Base-by-base conservation (phyloP, 2,113 vertebrate genomes). In the Scatophagus argus region DNA sequence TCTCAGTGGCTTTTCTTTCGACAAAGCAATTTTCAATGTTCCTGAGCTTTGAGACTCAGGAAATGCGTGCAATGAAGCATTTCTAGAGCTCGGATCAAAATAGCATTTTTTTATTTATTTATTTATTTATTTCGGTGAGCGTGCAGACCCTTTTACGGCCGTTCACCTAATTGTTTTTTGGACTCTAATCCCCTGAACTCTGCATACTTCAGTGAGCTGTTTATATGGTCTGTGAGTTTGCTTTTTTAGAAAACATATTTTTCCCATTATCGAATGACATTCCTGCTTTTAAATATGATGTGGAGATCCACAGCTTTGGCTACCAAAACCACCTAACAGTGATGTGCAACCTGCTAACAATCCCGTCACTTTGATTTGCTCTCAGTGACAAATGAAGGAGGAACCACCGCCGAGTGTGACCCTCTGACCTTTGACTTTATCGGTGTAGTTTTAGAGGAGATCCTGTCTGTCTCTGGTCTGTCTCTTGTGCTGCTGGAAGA, bases 131-230 rank as follows among this genome's bases (percentile, higher is more conserved):
- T 44, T 54, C 39, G 11, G 44, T 51, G 43, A 66, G 78, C 46
- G 32, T 81, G 66, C 43, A 4, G 67, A 78, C 19, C 43, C 67
- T 72, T 81, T 88, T 82, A 83, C 59, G 34, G 64, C 43, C 2
- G 2, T 72, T 82, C 74, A 79, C 58, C 72, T 88, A 83, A 90
- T 85, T 85, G 87, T 67, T 81, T 77, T 79, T 83, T 85, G 83
- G 77, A 80, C 75, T 83, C 44, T 59, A 51, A 87, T 87, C 31
- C 77, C 31, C 49, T 43, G 68, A 58, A 44, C 56, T 39, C 43
- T 32, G 62, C 82, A 87, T 82, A 64, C 56, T 84, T 89, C 36
- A 72, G 34, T 87, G 78, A 84, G 46, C 79, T 89, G 82, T 92
- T 89, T 84, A 81, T 89, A 61, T 32, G 59, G 6, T 76, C 78